Percentiles rank a stretch among this genome's conserved stretches.
Evolutionary conservation across 2,797 vertebrate genomes (phyloP).

Genomic region (Buceros bicornis): DNA sequence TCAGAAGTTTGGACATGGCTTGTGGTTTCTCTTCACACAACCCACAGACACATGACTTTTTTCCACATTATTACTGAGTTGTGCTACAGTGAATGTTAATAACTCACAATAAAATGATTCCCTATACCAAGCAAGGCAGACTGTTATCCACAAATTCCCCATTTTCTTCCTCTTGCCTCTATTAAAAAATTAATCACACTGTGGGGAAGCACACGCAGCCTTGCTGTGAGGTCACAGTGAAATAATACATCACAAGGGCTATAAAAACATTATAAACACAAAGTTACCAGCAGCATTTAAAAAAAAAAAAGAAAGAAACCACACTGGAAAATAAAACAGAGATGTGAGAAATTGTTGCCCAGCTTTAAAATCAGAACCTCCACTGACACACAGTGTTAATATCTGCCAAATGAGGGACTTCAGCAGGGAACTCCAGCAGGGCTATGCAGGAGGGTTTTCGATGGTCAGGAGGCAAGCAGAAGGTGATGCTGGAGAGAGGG

Average conservation of each 20-base stretch:
- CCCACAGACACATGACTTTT: background rate
- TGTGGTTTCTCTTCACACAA: conserved; percentile 20
- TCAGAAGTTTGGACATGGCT: background rate
- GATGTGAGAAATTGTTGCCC: background rate
- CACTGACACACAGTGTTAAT: background rate
- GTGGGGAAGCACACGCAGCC: background rate
- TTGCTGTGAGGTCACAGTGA: background rate
- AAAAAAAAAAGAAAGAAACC: background rate
- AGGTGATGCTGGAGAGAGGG: background rate
- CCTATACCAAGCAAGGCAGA: background rate
- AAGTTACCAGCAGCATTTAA: background rate
- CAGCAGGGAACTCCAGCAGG: background rate
- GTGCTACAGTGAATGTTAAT: conserved; percentile 9
- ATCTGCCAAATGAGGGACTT: background rate
- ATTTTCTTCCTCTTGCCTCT: conserved; percentile 17
- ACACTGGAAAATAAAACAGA: background rate
- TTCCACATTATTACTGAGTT: conserved; percentile 4
- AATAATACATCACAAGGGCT: background rate
- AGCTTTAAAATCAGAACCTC: background rate
- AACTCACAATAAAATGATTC: background rate
- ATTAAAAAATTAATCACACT: conserved; percentile 16
- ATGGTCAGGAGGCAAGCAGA: background rate
- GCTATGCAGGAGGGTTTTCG: background rate
- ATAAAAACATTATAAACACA: background rate
- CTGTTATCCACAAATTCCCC: background rate